Base-by-base conservation (phyloP, 2,888 invertebrate genomes). In the Pterobdella sp. region DNA sequence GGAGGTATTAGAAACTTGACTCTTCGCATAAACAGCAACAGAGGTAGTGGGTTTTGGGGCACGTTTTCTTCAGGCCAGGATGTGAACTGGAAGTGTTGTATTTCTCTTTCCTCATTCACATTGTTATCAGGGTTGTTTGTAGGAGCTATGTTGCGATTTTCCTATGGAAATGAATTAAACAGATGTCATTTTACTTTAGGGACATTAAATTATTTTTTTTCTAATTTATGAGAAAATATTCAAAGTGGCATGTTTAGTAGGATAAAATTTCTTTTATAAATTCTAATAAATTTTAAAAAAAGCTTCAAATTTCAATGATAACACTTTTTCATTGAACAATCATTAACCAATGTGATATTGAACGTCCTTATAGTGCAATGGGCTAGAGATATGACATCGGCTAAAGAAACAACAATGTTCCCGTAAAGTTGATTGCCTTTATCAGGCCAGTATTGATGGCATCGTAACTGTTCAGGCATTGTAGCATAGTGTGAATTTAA, bases 21-120 rank as follows among this genome's bases (percentile, higher is more conserved):
- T 75, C 97, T 89, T 72, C 93, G 89, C 80, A 98, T 86, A 86
- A 98, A 98, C 86, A 95, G 94, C 77, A 98, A 86, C 86, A 98
- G 94, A 0, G 97, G 97, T 0, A 97, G 96, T 0, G 98, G 95
- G 85, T 97, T 95, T 83, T 96, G 96, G 1, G 97, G 97, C 1
- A 98, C 97, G 0, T 87, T 97, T 81, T 98, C 97, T 85, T 98
- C 98, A 0, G 97, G 97, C 97, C 98, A 98, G 1, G 96, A 96
- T 0, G 97, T 97, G 83, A 97, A 98, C 85, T 98, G 97, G 78
- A 96, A 86, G 83, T 98, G 97, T 80, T 94, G 93, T 71, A 98
- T 90, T 84, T 97, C 96, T 0, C 97, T 88, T 32, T 93, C 89
- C 81, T 83, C 83, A 26, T 36, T 22, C 18, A 3, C 63, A 35